Conservation (phyloP, 2,113 vertebrate genomes). For the Actenoides hombroni region DNA sequence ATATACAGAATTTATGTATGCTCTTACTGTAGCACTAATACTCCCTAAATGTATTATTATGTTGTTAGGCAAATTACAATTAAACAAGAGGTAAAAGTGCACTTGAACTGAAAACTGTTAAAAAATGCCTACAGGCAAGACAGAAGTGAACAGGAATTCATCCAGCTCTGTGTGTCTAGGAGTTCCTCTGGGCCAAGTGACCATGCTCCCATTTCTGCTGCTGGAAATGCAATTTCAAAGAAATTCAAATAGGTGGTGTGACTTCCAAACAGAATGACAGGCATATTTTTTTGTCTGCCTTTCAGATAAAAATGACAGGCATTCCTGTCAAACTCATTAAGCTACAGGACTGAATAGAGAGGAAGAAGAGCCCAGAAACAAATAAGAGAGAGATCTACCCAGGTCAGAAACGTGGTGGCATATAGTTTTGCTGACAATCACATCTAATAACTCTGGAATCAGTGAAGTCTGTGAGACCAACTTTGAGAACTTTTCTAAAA, state of each 20-base stretch:
- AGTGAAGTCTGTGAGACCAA: not conserved
- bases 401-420: not conserved
- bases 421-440: not conserved
- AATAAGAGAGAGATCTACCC: not conserved
- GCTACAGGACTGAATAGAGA: not conserved
- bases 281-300: not conserved
- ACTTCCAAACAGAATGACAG: not conserved
- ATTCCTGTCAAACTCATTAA: not conserved
- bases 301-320: not conserved
- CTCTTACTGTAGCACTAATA: constrained; percentile 22
- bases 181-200: constrained; percentile 24
- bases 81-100: constrained; percentile 61
- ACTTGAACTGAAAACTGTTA: constrained; percentile 59
- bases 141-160: constrained; percentile 30
- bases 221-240: not conserved
- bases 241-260: not conserved
- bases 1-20: constrained; percentile 8
- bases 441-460: not conserved
- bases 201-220: not conserved
- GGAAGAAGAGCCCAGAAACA: not conserved
- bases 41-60: constrained; percentile 62
- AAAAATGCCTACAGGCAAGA: constrained; percentile 60
- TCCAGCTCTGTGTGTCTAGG: not conserved
- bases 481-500: not conserved
- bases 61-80: constrained; percentile 68